Evolutionary conservation across 2,797 vertebrate species (phyloP).

Genomic region (Muraenolepis orangiensis): DNA sequence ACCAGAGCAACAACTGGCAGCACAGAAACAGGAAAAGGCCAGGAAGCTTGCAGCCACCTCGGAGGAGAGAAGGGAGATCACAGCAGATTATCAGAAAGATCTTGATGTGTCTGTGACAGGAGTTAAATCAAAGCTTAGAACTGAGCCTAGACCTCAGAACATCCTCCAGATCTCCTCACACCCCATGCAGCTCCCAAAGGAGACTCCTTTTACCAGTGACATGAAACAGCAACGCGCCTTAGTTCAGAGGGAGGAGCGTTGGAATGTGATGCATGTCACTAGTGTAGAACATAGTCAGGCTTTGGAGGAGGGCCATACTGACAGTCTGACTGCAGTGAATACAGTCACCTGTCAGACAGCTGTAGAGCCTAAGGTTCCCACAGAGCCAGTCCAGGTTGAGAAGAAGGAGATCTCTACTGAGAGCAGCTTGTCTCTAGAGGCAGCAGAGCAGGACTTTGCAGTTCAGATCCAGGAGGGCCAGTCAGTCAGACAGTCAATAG

Average conservation of each 20-base stretch:
- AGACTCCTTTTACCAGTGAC: constrained; percentile 60
- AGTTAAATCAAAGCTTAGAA: constrained; percentile 54
- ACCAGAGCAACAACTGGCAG: constrained; percentile 66
- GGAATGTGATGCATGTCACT: constrained; percentile 72
- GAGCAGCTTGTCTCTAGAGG: constrained; percentile 68
- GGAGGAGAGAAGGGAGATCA: constrained; percentile 72
- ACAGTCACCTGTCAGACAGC: constrained; percentile 56
- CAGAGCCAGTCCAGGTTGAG: constrained; percentile 70
- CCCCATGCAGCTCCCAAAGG: constrained; percentile 76
- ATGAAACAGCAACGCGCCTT: constrained; percentile 73
- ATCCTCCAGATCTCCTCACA: constrained; percentile 71
- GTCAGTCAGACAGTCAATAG: constrained; percentile 79
- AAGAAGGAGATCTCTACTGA: constrained; percentile 75
- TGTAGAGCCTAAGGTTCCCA: constrained; percentile 71
- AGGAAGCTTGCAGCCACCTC: constrained; percentile 61
- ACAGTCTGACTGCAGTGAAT: constrained; percentile 68
- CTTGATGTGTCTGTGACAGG: constrained; percentile 67
- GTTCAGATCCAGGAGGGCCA: constrained; percentile 81
- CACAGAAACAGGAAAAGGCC: constrained; percentile 72
- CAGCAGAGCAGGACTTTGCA: constrained; percentile 79
- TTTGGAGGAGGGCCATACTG: constrained; percentile 70
- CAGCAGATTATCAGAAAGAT: constrained; percentile 67
- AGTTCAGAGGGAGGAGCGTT: constrained; percentile 78
- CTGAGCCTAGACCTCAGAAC: constrained; percentile 66
- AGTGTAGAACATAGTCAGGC: constrained; percentile 66